A percentile compares a stretch with the other conserved stretches of the same genome.
Evolutionary conservation across 2,113 vertebrate species (phyloP).

Genomic region (Spea multiplicata): DNA sequence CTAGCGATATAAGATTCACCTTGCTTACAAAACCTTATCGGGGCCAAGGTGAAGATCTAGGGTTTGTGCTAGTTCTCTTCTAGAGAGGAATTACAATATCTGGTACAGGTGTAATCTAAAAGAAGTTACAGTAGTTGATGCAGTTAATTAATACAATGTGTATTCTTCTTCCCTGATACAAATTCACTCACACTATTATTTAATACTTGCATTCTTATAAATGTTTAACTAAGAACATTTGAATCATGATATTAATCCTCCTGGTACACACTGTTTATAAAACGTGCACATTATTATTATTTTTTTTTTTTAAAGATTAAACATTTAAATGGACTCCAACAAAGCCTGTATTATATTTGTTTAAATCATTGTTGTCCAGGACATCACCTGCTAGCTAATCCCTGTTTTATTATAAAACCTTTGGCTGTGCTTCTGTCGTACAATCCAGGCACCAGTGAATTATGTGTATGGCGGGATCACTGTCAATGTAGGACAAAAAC

Average conservation of each 20-base stretch:
- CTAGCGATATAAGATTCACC: no score
- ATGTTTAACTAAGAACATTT: conserved; percentile 39
- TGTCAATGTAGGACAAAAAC: conserved; percentile 16
- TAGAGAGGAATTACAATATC: no score
- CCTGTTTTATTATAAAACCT: conserved; percentile 41
- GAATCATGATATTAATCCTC: conserved; percentile 36
- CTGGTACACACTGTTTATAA: conserved; percentile 29
- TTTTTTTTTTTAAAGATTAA: conserved; percentile 41
- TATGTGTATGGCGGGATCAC: conserved; percentile 7
- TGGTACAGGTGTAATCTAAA: no score
- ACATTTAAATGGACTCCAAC: conserved; percentile 41
- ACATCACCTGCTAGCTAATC: conserved; percentile 46
- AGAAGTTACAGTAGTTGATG: no score
- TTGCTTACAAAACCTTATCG: no score
- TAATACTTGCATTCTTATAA: conserved; percentile 28
- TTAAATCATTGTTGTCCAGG: conserved; percentile 42
- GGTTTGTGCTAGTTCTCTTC: no score
- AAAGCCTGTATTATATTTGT: conserved; percentile 44
- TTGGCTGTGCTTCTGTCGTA: conserved; percentile 29
- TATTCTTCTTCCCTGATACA: conserved; percentile 16
- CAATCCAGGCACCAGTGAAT: conserved; percentile 32
- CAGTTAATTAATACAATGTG: neutral
- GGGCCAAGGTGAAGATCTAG: no score
- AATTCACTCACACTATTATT: neutral
- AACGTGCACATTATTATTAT: conserved; percentile 21